Evolutionary conservation across 2,888 invertebrate species (phyloP).

Genomic region (Glaucopsyche alexis): DNA sequence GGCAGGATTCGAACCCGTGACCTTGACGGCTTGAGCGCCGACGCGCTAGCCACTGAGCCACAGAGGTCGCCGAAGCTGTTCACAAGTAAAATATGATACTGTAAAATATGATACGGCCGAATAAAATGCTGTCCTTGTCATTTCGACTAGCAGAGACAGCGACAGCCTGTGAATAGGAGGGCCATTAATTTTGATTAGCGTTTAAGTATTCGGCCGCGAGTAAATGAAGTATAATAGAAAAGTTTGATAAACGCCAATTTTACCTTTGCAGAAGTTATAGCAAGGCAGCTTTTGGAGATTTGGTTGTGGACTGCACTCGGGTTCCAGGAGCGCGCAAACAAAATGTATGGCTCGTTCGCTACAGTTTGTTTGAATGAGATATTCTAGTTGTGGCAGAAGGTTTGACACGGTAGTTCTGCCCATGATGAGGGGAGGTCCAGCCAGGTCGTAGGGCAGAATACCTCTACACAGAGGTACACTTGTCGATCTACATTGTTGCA

Average conservation of each 20-base stretch:
- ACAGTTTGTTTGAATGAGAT: conserved; percentile 82
- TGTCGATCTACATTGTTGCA: conserved; percentile 75
- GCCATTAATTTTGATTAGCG: neutral
- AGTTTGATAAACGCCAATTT: neutral
- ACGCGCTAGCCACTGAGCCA: too few species aligned
- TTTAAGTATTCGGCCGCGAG: too few species aligned
- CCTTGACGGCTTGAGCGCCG: too few species aligned
- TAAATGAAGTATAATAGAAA: too few species aligned
- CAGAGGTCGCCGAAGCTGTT: too few species aligned
- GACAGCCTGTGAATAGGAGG: too few species aligned
- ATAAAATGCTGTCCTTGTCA: too few species aligned
- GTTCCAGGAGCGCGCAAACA: conserved; percentile 82
- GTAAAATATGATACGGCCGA: too few species aligned
- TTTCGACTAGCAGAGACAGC: too few species aligned
- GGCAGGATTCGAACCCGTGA: too few species aligned
- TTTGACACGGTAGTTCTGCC: conserved; percentile 59
- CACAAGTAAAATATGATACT: too few species aligned
- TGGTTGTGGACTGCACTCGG: conserved; percentile 82
- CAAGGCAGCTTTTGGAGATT: conserved; percentile 82
- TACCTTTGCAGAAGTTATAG: conserved; percentile 83
- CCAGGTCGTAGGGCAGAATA: conserved; percentile 83
- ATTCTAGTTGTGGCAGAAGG: conserved; percentile 79
- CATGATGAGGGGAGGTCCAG: conserved; percentile 71
- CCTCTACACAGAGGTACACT: conserved; percentile 79
- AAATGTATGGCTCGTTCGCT: conserved; percentile 82